Evolutionary conservation across 2,797 vertebrate genomes (phyloP).

Genomic region (Aldrovandia affinis): DNA sequence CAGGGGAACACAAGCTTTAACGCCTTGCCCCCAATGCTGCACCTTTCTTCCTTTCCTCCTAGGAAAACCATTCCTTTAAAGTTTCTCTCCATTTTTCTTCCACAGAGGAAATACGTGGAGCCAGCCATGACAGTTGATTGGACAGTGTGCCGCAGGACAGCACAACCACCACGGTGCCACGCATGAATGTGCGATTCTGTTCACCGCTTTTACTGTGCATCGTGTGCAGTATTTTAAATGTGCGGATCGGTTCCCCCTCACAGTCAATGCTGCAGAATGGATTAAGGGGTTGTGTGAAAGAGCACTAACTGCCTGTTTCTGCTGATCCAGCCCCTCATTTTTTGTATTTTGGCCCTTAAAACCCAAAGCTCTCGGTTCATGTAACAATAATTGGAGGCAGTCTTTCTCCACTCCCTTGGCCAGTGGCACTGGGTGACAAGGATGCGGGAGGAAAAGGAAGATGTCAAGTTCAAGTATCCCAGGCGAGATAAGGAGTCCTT

Average conservation of each 20-base stretch:
- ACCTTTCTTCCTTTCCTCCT: not conserved
- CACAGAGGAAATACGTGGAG: no score
- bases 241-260: not conserved
- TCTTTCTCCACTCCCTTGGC: not conserved
- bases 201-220: not conserved
- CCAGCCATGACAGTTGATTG: not conserved
- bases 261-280: not conserved
- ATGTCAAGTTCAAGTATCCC: not conserved
- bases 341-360: not conserved
- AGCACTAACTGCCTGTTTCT: not conserved
- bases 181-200: not conserved
- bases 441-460: not conserved
- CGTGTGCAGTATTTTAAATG: not conserved
- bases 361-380: constrained; percentile 3
- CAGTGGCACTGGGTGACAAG: not conserved
- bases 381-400: not conserved
- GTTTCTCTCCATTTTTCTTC: no score
- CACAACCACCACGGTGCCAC: not conserved
- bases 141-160: not conserved
- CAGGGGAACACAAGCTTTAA: not conserved
- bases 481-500: not conserved
- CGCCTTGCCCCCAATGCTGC: not conserved
- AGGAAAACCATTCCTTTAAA: no score
- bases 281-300: not conserved
- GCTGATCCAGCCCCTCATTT: not conserved